Evolutionary conservation across 1,140 invertebrate species (phyloP).

Genomic region (Bombus cullumanus): DNA sequence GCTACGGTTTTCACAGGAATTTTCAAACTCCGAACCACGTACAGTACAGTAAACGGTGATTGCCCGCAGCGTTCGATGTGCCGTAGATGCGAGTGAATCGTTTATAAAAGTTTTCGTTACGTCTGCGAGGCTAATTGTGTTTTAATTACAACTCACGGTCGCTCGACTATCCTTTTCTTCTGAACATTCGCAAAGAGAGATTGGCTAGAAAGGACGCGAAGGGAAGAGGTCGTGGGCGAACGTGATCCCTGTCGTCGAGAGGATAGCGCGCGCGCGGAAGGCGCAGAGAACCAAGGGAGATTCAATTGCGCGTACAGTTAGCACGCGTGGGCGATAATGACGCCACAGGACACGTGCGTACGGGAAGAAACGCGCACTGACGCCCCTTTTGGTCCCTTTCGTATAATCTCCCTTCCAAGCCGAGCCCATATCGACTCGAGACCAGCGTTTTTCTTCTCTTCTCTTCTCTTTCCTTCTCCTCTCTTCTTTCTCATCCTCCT

Average conservation of each 20-base stretch:
- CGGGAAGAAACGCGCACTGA: constrained; percentile 54
- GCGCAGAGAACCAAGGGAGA: constrained; percentile 48
- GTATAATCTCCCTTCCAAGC: constrained; percentile 49
- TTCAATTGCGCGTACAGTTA: constrained; percentile 78
- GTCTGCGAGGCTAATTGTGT: constrained; percentile 22
- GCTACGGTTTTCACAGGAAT: no score
- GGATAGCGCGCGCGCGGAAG: neutral
- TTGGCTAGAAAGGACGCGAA: neutral
- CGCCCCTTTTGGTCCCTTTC: constrained; percentile 46
- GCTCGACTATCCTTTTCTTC: constrained; percentile 22
- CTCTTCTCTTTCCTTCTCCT: neutral
- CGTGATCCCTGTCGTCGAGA: constrained; percentile 11
- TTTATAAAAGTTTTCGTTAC: neutral
- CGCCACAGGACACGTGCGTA: constrained; percentile 62
- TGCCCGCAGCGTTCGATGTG: neutral
- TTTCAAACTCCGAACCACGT: no score
- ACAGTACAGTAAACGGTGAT: neutral
- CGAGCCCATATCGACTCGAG: constrained; percentile 37
- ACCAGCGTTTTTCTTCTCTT: neutral
- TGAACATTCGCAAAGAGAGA: neutral
- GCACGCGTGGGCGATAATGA: constrained; percentile 78
- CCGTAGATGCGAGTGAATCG: neutral
- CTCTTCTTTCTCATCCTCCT: neutral
- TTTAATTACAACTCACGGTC: constrained; percentile 30
- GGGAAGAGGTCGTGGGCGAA: constrained; percentile 50